Evolutionary conservation across 2,888 invertebrate genomes (phyloP), one percentile per base, ranked within the genome.

Genomic region (Cepaea hortensis): DNA sequence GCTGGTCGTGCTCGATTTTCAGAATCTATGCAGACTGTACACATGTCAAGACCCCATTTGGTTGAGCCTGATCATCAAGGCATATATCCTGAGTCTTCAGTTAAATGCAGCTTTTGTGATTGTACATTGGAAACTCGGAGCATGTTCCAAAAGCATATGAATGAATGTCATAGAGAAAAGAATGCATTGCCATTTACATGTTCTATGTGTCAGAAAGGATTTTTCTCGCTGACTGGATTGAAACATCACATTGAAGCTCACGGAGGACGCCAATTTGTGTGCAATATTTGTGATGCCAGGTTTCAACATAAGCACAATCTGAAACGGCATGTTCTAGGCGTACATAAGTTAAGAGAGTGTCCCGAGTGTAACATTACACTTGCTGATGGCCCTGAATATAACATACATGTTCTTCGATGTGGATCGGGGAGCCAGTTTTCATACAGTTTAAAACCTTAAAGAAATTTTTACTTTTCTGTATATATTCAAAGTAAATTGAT

Each of bases 261-360:
- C n/a, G 77, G 70, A 55, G 87, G 84, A 13, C 68, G 84, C 4
- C 79, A 80, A 61, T 87, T 87, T 81, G 81, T 73, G 3, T 87
- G 87, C 73, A 55, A 62, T 20, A 48, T 84, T 20, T 87, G 87
- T 81, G 87, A 81, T 87, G 72, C 84, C 15, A 84, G 73, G 48
- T 87, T 87, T 73, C 84, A 87, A 62, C 79, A 84, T n/a, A 87
- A 87, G 65, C 87, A 87, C 73, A 84, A 87, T 65, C 72, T 87
- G 48, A 84, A 87, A 50, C 48, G 87, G 15, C 87, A 87, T 65
- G 50, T 87, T 55, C 61, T 84, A 7, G 79, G 79, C 50, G 86
- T 86, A 1, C 86, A 86, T 48, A 86, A 50, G 48, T 18, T 86
- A 61, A 76, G 68, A 23, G 83, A 86, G 55, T 86, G 86, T 72